Base-by-base conservation (phyloP, 64 coral and sea anemone genomes). In the Exaiptasia diaphana region DNA sequence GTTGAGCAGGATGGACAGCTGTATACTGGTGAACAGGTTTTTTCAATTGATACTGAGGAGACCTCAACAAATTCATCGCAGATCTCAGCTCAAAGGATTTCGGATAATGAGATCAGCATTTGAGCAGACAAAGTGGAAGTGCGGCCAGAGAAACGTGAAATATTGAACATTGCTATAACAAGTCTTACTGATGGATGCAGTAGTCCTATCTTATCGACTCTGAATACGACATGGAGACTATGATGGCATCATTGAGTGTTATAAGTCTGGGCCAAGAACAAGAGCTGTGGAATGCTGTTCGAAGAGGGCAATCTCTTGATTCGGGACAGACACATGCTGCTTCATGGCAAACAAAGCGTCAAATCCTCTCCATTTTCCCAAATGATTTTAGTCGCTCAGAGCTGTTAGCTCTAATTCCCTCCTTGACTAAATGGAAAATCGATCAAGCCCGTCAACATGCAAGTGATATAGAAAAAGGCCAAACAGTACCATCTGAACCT, bases 41-140 rank as follows among this genome's bases (percentile, higher is more conserved):
- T 57, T 80, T 80, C 77, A 80, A 57, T 54, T 80, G 77, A 80
- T 64, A 79, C 53, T 62, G 52, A 61, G 41, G 62, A 49, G 50
- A 57, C 82, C 36, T 85, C 82, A 85, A 17, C 82, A 85, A 32
- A 44, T 42, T 83, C 81, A 64, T 83, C 50, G 41, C 81, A 83
- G 68, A 50, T 67, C 38, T 60, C 67, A 34, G 50, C 36, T 68
- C 67, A 83, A 31, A 83, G 67, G 71, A 67, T 83, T 67, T 67
- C 67, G 54, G 43, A 83, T 36, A 50, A 72, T 56, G 65, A 72
- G 65, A 41, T 72, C 34, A 83, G 80, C 41, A 83, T 83, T 71
- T 83, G 80, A 67, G 55, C 64, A 28, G 64, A 72, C 65, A 67
- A 84, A 43, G 68, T 61, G 45, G 49, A 86, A 36, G 70, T 75